Base-by-base conservation (phyloP, 1,140 invertebrate genomes). In the Andricus grossulariae region DNA sequence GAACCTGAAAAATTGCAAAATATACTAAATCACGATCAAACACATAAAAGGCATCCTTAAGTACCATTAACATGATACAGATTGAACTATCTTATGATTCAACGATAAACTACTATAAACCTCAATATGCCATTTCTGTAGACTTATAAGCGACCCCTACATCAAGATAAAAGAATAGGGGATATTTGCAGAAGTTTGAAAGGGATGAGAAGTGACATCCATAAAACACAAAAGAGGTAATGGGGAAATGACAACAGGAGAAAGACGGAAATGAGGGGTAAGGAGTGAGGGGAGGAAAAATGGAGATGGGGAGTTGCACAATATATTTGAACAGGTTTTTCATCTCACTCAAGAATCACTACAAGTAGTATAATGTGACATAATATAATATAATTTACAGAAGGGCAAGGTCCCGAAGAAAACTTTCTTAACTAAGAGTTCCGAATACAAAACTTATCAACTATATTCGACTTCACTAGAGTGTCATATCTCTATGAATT, bases 191-290 rank as follows among this genome's bases (percentile, higher is more conserved):
- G 16, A 32, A 66, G 21, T 66, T 25, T 66, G 16, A 32, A 66
- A 13, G 57, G 32, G 57, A 66, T 66, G 32, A 66, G 57, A 32
- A 66, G 57, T 32, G 39, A 10, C 10, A 45, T 10, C 39, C 6
- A 45, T 45, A 45, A 45, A 45, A 11, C 39, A 66, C 55, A 50
- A 57, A 74, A 45, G 16, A 50, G 55, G 76, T 79, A 76, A 83
- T 79, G 60, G 75, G 25, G 32, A 39, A 66, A 39, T 3, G 16
- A 21, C 39, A 16, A 66, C 57, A 66, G 25, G 25, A n/a, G 25
- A 16, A 66, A 39, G 25, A 15, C 13, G 25, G 19, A 19, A 57
- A 15, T 57, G 19, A 21, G 11, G 13, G 25, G 13, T 11, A 12
- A 21, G 18, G 13, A 57, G 3, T 32, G 3, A 32, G 25, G 4